Evolutionary conservation across 2,113 vertebrate genomes (phyloP), one percentile per base, ranked within the genome.

Genomic region (Alaudala cheleensis): DNA sequence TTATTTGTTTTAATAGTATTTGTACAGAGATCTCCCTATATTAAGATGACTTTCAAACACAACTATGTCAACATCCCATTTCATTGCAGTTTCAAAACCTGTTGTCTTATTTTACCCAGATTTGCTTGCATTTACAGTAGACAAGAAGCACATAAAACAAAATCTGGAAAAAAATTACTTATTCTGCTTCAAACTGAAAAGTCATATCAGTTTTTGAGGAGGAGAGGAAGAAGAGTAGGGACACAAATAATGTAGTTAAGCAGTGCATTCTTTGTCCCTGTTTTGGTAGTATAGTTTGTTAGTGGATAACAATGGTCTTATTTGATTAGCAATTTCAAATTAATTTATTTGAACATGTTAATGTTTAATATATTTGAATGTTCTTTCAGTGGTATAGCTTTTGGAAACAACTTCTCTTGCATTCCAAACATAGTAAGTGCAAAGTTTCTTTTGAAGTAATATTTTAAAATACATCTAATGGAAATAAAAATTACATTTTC

Each of bases 371-470:
- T 84, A 73, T 61, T 91, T 93, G n/a, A 86, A 89, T 84, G 14
- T 91, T 62, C 77, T 91, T 93, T 89, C 69, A 84, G 67, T 77
- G 67, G n/a, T 80, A 76, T 69, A 88, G 26, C 81, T 90, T 93
- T 92, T 88, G 61, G 53, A 90, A 94, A 81, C 61, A 90, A 66
- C 29, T n/a, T 82, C 50, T 82, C 69, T 91, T 84, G 67, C 67
- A 77, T 80, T 91, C 49, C 84, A 84, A 78, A 77, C 54, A 61
- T 65, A 93, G 37, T 83, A 81, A 79, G 28, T 77, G 58, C 44
- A 51, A 91, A 80, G 37, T 91, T 88, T 76, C 24, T 80, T 96
- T 80, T 81, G 76, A 94, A 94, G 67, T 65, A 79, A 60, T 76
- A 64, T 82, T 83, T 88, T 50, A 80, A 94, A 94, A 77, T 72